Percentiles rank a stretch among this genome's conserved stretches.
These are phyloP conservation scores for Tenualosa ilisha DNA, from an alignment of 2,797 vertebrate genomes.

Conservation along the genomic window DNA sequence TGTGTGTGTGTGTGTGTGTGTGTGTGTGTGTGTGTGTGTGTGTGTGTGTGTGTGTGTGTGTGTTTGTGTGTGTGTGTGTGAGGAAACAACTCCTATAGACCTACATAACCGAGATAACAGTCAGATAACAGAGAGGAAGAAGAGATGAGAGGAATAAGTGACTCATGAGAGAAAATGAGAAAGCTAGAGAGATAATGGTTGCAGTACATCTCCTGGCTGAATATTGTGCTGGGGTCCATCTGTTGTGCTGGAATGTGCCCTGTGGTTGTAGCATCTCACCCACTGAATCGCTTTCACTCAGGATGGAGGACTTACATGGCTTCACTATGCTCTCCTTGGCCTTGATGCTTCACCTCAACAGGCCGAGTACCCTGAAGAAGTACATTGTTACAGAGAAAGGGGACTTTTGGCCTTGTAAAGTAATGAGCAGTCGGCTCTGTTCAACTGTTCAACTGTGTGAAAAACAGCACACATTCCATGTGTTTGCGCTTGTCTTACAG, in stretches of 20 bases:
- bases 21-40: not conserved
- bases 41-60: not conserved
- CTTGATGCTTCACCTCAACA: not conserved
- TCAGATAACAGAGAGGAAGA: not conserved
- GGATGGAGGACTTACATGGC: not conserved
- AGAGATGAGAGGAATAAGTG: not conserved
- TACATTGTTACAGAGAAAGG: not conserved
- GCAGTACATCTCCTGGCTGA: not conserved
- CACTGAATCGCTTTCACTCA: not conserved
- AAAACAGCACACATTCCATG: not conserved
- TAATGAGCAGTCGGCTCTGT: not conserved
- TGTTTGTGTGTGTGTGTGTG: not conserved
- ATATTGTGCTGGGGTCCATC: not conserved
- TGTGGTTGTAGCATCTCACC: not conserved
- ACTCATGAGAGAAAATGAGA: not conserved
- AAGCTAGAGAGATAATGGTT: not conserved
- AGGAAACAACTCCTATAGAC: too few relatives aligned
- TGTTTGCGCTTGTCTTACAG: conserved; percentile 3
- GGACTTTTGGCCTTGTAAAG: not conserved
- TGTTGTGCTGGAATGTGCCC: not conserved
- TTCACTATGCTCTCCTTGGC: not conserved
- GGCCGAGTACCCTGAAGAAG: not conserved
- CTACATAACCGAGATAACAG: not conserved
- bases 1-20: conserved; percentile 13
- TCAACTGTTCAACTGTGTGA: not conserved